phyloP scores from a whole-genome alignment of 2,113 vertebrate genomes.

The Gymnarchus niloticus region DNA sequence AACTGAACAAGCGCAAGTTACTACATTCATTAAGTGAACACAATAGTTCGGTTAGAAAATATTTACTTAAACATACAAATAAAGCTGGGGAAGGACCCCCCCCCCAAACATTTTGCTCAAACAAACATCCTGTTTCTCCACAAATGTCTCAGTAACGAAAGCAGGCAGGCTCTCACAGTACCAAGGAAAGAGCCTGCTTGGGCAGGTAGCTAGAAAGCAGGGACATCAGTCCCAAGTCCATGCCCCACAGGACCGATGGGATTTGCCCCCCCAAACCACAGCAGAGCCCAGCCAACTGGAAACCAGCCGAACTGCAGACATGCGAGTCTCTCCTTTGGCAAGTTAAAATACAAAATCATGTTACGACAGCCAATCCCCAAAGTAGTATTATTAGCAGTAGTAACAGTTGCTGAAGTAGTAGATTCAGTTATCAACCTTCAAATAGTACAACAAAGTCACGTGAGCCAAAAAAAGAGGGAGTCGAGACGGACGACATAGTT shows the following conservation, averaged over 20 bases:
- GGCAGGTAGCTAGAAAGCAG: slow-evolving; percentile 35
- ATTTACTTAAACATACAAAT: slow-evolving; percentile 65
- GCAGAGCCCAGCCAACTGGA: slow-evolving; percentile 52
- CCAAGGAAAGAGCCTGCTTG: slow-evolving; percentile 37
- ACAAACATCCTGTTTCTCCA: slow-evolving; percentile 55
- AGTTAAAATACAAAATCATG: slow-evolving; percentile 43
- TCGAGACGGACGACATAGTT: slow-evolving; percentile 65
- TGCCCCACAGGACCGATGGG: slow-evolving; percentile 36
- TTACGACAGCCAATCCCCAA: slow-evolving; percentile 58
- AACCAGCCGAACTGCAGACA: slow-evolving; percentile 65
- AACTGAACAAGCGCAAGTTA: slow-evolving; percentile 67
- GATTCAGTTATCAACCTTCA: slow-evolving; percentile 22
- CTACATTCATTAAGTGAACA: slow-evolving; percentile 76
- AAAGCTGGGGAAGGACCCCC: slow-evolving; percentile 45
- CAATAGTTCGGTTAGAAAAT: slow-evolving; percentile 69
- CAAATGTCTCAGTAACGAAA: slow-evolving; percentile 70
- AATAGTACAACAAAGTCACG: slow-evolving; percentile 58
- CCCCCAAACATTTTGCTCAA: slow-evolving; percentile 18
- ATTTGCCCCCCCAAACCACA: slow-evolving; percentile 33
- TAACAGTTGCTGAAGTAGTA: slow-evolving; percentile 52
- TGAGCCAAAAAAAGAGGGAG: slow-evolving; percentile 43
- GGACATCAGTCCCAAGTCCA: slow-evolving; percentile 34
- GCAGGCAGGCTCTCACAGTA: slow-evolving; percentile 43
- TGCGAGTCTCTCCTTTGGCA: slow-evolving; percentile 87
- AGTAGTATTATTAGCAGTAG: slow-evolving; percentile 73